Base-by-base conservation (phyloP, 2,113 vertebrate species). In the Spea bombifrons region DNA sequence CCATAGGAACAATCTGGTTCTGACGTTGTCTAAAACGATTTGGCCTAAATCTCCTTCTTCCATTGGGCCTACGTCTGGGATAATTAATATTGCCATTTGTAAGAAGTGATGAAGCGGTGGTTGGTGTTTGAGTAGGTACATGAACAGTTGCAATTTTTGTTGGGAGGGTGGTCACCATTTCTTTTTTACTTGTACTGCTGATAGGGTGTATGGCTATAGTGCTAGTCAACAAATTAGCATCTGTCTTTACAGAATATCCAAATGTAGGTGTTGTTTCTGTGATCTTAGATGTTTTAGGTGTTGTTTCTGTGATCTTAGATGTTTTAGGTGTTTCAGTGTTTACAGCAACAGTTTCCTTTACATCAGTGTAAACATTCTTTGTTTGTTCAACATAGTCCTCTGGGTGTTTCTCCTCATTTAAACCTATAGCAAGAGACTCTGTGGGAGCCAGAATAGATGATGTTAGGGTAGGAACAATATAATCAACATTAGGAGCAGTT, bases 1-100 rank as follows among this genome's bases (percentile, higher is more conserved):
- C 4, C 7, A 76, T 5, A 12, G 0, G 44, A 0, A 16, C 43
- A 0, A 71, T 59, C 17, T 66, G 80, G 5, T 81, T 90, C 50
- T 84, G 83, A 17, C 84, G 87, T 15, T 87, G 84, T 64, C 89
- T 89, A 55, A 88, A 71, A 83, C 90, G 91, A 81, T 93, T 91
- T 45, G 89, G 90, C 9, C 88, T 91, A 3, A 75, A 49, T 48
- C 85, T 83, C 74, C 84, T 91, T 75, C 89, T 91, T 8, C 90
- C 89, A 0, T 88, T 84, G 9, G 89, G 88, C 81, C 86, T 91
- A 76, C 81, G 92, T 48, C 87, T 90, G 15, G 88, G 73, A 76
- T 84, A 84, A 0, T 83, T 88, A 9, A 86, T 84, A 50, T 74
- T 87, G 83, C 88, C 88, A 73, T 61, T 47, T 61, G 88, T 84